Conservation (phyloP, 2,113 vertebrate genomes). For the Gnathonemus echidnorhynchus region DNA sequence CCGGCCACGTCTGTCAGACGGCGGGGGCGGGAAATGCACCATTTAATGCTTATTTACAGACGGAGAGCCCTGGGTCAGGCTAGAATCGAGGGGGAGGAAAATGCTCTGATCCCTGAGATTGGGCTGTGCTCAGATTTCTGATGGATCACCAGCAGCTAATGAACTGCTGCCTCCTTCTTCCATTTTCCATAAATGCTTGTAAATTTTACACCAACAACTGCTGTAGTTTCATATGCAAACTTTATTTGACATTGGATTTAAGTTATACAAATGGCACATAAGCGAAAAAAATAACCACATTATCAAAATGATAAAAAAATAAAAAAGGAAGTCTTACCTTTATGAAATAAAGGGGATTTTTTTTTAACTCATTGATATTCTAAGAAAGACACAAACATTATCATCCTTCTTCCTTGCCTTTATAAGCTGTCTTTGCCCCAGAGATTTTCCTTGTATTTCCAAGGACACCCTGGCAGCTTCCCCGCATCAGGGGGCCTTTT, state of each 20-base stretch:
- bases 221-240: constrained; percentile 65
- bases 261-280: constrained; percentile 95
- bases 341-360: constrained; percentile 61
- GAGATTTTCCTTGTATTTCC: neutral
- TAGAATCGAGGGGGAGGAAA: neutral
- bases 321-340: constrained; percentile 63
- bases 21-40: neutral
- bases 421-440: neutral
- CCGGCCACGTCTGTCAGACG: neutral
- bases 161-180: neutral
- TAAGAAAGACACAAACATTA: constrained; percentile 67
- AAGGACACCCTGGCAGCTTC: neutral
- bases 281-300: constrained; percentile 74
- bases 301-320: constrained; percentile 68
- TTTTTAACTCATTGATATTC: constrained; percentile 46
- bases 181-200: neutral
- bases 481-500: neutral
- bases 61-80: neutral
- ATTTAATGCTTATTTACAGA: neutral
- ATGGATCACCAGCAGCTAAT: neutral
- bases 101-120: neutral
- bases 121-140: neutral
- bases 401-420: constrained; percentile 47
- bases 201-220: neutral
- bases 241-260: constrained; percentile 76